phyloP scores from a whole-genome alignment of 2,797 vertebrate species.

The Ispidina lecontei region DNA sequence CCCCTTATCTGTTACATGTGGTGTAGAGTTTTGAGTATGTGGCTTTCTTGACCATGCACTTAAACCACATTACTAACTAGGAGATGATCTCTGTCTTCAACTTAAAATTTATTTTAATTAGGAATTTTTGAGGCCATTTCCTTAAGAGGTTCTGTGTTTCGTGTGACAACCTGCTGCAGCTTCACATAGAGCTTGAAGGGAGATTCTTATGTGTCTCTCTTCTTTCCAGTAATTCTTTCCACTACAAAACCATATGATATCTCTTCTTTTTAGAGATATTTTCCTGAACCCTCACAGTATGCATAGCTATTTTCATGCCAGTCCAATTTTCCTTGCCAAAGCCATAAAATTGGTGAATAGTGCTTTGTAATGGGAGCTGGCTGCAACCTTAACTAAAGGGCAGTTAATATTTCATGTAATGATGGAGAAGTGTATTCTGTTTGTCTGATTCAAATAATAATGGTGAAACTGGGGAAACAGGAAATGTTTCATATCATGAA shows the following conservation, averaged over 20 bases:
- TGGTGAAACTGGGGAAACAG: background rate
- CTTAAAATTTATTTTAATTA: background rate
- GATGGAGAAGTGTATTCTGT: background rate
- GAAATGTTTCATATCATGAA: background rate
- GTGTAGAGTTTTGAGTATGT: background rate
- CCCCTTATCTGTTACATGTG: background rate
- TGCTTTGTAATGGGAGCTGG: background rate
- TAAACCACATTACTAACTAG: background rate
- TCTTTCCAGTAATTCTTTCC: background rate
- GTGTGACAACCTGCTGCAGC: background rate
- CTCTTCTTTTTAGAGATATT: background rate
- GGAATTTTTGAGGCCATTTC: background rate
- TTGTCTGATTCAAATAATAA: background rate
- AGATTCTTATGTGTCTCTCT: background rate
- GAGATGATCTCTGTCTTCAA: background rate
- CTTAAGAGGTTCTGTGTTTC: background rate
- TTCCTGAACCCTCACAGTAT: background rate
- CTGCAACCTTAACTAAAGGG: background rate
- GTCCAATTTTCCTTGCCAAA: background rate
- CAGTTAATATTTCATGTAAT: background rate
- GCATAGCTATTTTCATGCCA: background rate
- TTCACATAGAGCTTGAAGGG: background rate
- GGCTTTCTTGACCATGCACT: background rate
- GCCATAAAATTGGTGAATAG: background rate
- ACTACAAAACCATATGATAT: background rate